Evolutionary conservation across 2,797 vertebrate species (phyloP).

Genomic region (Apodemus agrarius): DNA sequence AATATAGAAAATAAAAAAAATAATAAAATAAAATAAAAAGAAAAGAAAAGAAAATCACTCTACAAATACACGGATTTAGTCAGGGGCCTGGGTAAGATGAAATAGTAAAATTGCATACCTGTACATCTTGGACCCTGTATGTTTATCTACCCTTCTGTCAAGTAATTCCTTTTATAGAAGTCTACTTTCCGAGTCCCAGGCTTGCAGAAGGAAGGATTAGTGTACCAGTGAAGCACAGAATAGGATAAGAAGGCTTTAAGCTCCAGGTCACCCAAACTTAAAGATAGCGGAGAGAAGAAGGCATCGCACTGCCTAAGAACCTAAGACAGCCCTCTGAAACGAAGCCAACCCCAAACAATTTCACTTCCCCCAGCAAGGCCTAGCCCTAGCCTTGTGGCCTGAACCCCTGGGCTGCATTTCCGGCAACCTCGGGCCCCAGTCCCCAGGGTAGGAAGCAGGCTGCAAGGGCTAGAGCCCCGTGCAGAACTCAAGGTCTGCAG

Average conservation of each 20-base stretch:
- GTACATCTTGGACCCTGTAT: neutral
- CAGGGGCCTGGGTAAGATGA: neutral
- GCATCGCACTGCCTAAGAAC: neutral
- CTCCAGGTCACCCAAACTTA: neutral
- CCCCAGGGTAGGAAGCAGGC: fast-evolving
- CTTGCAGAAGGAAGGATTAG: neutral
- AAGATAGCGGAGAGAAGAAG: neutral
- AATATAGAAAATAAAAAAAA: too few species aligned
- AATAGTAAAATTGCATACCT: neutral
- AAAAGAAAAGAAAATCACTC: too few species aligned
- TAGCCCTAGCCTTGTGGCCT: neutral
- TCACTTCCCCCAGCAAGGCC: conserved; percentile 73
- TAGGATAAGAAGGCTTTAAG: neutral
- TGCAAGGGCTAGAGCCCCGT: neutral
- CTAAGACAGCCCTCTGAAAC: neutral
- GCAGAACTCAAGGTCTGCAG: neutral
- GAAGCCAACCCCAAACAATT: conserved; percentile 21
- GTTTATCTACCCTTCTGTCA: neutral
- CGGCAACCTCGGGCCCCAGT: neutral
- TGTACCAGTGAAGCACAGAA: neutral
- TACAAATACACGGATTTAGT: neutral
- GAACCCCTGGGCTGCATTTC: conserved; percentile 26
- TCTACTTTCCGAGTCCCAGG: neutral
- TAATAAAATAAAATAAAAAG: too few species aligned
- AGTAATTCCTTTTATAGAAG: neutral